These are phyloP conservation scores for Periplaneta americana DNA, from an alignment of 1,140 invertebrate species.

Conservation along the genomic window DNA sequence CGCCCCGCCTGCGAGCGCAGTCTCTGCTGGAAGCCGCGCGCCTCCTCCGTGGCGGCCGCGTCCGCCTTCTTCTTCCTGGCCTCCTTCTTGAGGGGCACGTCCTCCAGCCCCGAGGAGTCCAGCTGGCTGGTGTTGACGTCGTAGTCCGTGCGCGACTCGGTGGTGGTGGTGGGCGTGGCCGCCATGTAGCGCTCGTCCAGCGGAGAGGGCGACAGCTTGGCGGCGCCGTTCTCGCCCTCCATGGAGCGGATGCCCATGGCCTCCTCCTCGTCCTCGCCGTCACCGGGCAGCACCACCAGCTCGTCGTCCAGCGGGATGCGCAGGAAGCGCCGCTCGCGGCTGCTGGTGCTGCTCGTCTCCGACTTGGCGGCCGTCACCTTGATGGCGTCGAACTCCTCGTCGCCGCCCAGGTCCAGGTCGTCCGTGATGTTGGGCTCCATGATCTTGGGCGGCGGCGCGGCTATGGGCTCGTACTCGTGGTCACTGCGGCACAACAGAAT, in stretches of 20 bases:
- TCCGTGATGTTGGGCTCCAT: not conserved
- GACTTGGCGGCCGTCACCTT: not conserved
- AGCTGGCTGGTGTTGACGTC: constrained; percentile 62
- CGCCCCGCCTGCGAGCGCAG: constrained; percentile 38
- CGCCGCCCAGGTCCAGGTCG: constrained; percentile 5
- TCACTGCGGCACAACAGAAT: no score
- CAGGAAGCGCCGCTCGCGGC: constrained; percentile 29
- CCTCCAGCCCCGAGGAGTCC: constrained; percentile 55
- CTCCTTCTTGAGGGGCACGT: constrained; percentile 52
- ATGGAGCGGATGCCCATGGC: constrained; percentile 11
- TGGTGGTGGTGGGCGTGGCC: constrained; percentile 34
- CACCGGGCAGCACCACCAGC: constrained; percentile 33
- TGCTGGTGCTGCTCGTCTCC: constrained; percentile 33
- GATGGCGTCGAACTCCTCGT: constrained; percentile 6
- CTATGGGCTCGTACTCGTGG: constrained; percentile 82
- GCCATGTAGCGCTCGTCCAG: constrained; percentile 46
- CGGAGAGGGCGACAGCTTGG: constrained; percentile 34
- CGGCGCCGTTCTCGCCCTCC: constrained; percentile 29
- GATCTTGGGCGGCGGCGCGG: constrained; percentile 25
- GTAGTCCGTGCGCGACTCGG: constrained; percentile 54
- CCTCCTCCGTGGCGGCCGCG: constrained; percentile 8
- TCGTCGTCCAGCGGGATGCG: constrained; percentile 33
- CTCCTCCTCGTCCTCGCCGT: constrained; percentile 17
- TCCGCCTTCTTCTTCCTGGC: constrained; percentile 40
- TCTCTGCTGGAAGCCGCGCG: constrained; percentile 33